Evolutionary conservation across 1,140 invertebrate species (phyloP), one percentile per base, ranked within the genome.

Genomic region (Cyphomyrmex costatus): DNA sequence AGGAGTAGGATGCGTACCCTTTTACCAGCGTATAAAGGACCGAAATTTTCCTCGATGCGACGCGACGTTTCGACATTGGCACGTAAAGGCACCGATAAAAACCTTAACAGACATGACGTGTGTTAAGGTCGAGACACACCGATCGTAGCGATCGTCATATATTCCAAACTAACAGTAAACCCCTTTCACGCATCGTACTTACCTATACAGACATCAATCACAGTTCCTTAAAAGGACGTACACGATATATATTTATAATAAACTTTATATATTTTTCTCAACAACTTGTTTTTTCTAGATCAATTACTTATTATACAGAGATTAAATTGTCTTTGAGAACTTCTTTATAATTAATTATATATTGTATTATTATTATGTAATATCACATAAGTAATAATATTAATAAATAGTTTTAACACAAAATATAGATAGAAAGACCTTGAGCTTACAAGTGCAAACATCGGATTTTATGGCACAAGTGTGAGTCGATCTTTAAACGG

Each of bases 41-140:
- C 36, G 36, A 63, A 77, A 63, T 77, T 77, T 77, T 77, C 74
- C 74, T 19, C 73, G 19, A 16, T 12, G 53, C 74, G 16, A 27
- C 36, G 16, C 12, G 33, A 36, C 7, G 46, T 49, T 49, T 16
- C 21, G 14, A 49, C 10, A 10, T 19, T 14, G 66, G 42, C 14
- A 30, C 16, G 14, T 53, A 73, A 53, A 21, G 21, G 21, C 36
- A 19, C n/a, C 78, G 51, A 82, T 66, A 73, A 86, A 86, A 86
- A 77, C 79, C 42, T 68, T 51, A 86, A 83, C 70, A 70, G 7
- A 46, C 24, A 24, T 24, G 10, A 42, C 36, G 10, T 21, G 24
- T 46, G 51, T 74, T 83, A 84, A 83, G 33, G 24, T 2, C 58
- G 24, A 46, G 12, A 14, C 36, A 77, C 36, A 49, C 33, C 21